These are phyloP conservation scores for Rhagoletis pomonella DNA, from an alignment of 1,140 invertebrate species.

Conservation along the genomic window DNA sequence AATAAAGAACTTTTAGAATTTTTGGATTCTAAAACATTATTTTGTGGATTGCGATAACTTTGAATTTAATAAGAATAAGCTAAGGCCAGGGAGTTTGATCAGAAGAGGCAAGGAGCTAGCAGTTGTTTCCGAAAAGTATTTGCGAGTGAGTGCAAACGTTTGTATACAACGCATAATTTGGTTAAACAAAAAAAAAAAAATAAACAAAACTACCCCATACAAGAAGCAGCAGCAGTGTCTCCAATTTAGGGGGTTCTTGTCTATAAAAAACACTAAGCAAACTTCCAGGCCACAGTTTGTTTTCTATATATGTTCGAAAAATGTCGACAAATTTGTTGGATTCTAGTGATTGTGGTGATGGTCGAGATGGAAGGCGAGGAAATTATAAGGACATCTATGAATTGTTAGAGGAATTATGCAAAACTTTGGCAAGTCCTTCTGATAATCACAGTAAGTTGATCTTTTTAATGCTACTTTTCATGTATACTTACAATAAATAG, in stretches of 20 bases:
- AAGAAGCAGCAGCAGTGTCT: not conserved
- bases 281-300: not conserved
- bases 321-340: slow-evolving; percentile 42
- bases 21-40: not conserved
- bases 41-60: not conserved
- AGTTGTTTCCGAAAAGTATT: not conserved
- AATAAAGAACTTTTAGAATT: not conserved
- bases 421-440: slow-evolving; percentile 50
- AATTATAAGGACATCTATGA: slow-evolving; percentile 60
- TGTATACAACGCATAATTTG: slow-evolving; percentile 3
- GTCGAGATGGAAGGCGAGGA: slow-evolving; percentile 29
- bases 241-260: not conserved
- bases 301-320: not conserved
- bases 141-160: not conserved
- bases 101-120: not conserved
- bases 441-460: slow-evolving; percentile 58
- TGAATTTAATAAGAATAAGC: not conserved
- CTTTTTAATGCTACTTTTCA: not conserved
- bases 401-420: slow-evolving; percentile 58
- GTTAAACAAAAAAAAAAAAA: not conserved
- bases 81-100: not conserved
- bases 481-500: too few species aligned
- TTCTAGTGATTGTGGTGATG: slow-evolving; percentile 34
- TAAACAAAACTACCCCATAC: not conserved
- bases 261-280: not conserved